phyloP scores from a whole-genome alignment of 2,888 invertebrate genomes.

The Hypercompe scribonia region DNA sequence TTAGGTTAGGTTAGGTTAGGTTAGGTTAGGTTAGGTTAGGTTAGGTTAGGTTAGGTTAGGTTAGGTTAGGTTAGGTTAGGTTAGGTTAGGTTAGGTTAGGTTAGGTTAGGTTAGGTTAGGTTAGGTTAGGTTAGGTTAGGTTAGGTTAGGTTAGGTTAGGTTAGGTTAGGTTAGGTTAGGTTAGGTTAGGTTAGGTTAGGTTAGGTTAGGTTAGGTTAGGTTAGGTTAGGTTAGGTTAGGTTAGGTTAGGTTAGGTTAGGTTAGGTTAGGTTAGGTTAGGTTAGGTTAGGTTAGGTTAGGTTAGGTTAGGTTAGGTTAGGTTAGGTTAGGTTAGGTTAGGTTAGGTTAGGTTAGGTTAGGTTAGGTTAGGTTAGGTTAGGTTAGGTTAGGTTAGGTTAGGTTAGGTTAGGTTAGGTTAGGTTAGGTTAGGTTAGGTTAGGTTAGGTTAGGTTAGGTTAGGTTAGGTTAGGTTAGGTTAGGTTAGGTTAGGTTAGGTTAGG shows the following conservation, averaged over 20 bases:
- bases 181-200: conserved; percentile 12
- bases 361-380: conserved; percentile 14
- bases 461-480: conserved; percentile 14
- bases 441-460: conserved; percentile 14
- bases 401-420: conserved; percentile 14
- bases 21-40: conserved; percentile 12
- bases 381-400: conserved; percentile 14
- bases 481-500: conserved; percentile 14
- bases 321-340: conserved; percentile 14
- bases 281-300: conserved; percentile 12
- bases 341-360: conserved; percentile 14
- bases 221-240: conserved; percentile 12
- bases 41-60: conserved; percentile 12
- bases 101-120: conserved; percentile 12
- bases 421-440: conserved; percentile 14
- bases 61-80: conserved; percentile 12
- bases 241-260: conserved; percentile 13
- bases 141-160: conserved; percentile 12
- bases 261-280: conserved; percentile 12
- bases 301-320: conserved; percentile 14
- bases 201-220: conserved; percentile 12
- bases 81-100: conserved; percentile 12
- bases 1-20: conserved; percentile 12
- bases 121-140: conserved; percentile 12
- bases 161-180: conserved; percentile 12